phyloP scores from a whole-genome alignment of 2,888 invertebrate genomes.

The Cosmorhoe ocellata region DNA sequence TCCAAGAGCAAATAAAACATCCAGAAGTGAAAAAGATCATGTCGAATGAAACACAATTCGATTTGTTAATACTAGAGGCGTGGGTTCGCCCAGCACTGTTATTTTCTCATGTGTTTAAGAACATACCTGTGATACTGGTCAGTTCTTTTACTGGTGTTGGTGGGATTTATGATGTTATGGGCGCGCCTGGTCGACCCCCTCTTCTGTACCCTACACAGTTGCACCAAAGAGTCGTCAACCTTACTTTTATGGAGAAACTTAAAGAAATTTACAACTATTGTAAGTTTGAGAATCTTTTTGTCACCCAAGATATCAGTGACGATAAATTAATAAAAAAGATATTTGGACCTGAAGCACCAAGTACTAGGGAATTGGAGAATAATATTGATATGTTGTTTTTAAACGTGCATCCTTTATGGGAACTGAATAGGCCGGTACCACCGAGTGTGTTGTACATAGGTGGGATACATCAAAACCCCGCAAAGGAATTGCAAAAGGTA shows the following conservation, averaged over 20 bases:
- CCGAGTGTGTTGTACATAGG: conserved; percentile 61
- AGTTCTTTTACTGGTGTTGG: conserved; percentile 26
- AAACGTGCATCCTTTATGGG: conserved; percentile 60
- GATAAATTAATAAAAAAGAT: conserved; percentile 31
- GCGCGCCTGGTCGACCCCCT: conserved; percentile 13
- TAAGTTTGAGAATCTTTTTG: conserved; percentile 9
- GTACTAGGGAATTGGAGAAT: conserved; percentile 34
- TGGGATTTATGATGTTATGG: conserved; percentile 19
- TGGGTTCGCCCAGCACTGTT: conserved; percentile 29
- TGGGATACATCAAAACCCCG: conserved; percentile 55
- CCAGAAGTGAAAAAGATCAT: conserved; percentile 23
- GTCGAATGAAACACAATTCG: conserved; percentile 23
- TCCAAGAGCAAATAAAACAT: conserved; percentile 22
- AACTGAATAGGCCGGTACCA: conserved; percentile 55
- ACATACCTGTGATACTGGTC: conserved; percentile 31
- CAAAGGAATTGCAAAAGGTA: conserved; percentile 61
- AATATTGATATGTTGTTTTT: conserved; percentile 58
- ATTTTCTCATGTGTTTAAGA: conserved; percentile 33
- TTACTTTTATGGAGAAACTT: conserved; percentile 24
- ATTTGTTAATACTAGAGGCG: conserved; percentile 35
- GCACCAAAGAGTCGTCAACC: conserved; percentile 14
- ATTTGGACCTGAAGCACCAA: conserved; percentile 38
- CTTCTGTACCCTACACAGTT: conserved; percentile 13
- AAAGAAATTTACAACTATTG: conserved; percentile 20
- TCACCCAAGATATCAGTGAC: conserved; percentile 11